phyloP scores from a whole-genome alignment of 1,140 invertebrate genomes.

The Caenorhabditis elegans region WBcel235 BX284603.4:1520001-1520500 shows the following conservation, averaged over 20 bases:
- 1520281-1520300: neutral
- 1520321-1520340: neutral
- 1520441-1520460: too few relatives aligned
- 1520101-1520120: too few relatives aligned
- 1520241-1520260: constrained; percentile 46
- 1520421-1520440: too few relatives aligned
- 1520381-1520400: neutral
- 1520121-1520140: neutral
- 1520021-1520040: too few relatives aligned
- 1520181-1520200: neutral
- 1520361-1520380: neutral
- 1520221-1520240: constrained; percentile 60
- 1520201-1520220: neutral
- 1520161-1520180: neutral
- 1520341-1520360: too few relatives aligned
- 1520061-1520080: too few relatives aligned
- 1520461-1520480: too few relatives aligned
- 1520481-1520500: too few relatives aligned
- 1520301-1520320: neutral
- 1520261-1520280: constrained; percentile 24
- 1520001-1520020: too few relatives aligned
- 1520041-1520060: too few relatives aligned
- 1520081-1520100: too few relatives aligned
- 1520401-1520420: neutral
- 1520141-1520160: neutral